Conservation (phyloP, 1,140 invertebrate species). For the Drosophila prosaltans region DNA sequence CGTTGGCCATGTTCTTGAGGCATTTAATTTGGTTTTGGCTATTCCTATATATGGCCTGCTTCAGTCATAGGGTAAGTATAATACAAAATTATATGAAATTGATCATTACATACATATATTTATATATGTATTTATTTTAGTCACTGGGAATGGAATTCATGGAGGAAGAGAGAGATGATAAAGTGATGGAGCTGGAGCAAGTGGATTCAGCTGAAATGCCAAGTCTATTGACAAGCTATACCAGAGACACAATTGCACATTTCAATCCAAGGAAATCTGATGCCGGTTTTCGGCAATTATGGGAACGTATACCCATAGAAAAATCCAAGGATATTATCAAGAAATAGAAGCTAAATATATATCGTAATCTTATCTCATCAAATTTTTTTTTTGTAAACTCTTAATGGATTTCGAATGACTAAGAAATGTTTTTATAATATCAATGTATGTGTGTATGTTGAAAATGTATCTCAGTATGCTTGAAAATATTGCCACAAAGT, state of each 20-base stretch:
- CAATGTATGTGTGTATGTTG: too few relatives aligned
- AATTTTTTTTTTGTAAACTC: too few relatives aligned
- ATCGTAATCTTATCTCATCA: too few relatives aligned
- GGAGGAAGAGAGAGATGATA: conserved; percentile 42
- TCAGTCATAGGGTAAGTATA: background rate
- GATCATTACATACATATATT: background rate
- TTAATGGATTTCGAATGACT: too few relatives aligned
- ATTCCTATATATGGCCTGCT: background rate
- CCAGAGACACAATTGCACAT: conserved; percentile 59
- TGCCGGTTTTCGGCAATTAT: conserved; percentile 50
- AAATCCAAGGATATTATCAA: conserved; percentile 63
- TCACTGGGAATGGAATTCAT: conserved; percentile 52
- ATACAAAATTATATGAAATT: too few relatives aligned
- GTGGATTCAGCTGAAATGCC: conserved; percentile 55
- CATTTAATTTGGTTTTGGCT: background rate
- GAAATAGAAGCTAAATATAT: conserved; percentile 9
- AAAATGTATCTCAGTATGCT: too few relatives aligned
- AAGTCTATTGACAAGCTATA: conserved; percentile 42
- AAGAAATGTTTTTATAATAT: too few relatives aligned
- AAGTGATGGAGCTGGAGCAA: conserved; percentile 11
- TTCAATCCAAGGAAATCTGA: conserved; percentile 63
- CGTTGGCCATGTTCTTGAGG: conserved; percentile 22
- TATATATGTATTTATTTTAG: too few relatives aligned
- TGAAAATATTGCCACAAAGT: conserved; percentile 5
- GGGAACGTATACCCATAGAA: conserved; percentile 58